Base-by-base conservation (phyloP, 2,113 vertebrate genomes). In the Melanotaenia duboulayi region DNA sequence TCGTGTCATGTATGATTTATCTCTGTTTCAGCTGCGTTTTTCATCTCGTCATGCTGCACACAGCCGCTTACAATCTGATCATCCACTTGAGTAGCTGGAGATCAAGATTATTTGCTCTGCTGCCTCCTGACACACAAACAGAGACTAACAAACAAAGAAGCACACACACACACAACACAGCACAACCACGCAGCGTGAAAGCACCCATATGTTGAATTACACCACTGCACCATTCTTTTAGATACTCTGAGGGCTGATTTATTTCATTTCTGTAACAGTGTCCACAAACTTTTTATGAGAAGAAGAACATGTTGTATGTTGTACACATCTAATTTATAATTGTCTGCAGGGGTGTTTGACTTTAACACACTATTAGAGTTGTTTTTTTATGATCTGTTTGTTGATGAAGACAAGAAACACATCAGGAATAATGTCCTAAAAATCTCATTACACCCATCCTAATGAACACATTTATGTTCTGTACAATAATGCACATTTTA, bases 1-100 rank as follows among this genome's bases (percentile, higher is more conserved):
- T 32, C 50, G 65, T 16, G 2, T 76, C 32, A 54, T 44, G 22
- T 8, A 58, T 67, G 50, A 62, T 78, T 67, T 39, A 72, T 69
- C 67, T 51, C 39, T 57, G 28, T 0, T 42, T 78, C 42, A 0
- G 50, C 24, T 24, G 19, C 22, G 28, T 35, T 42, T 63, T 57
- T 59, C n/a, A 55, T 65, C 73, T 58, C 35, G 0, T 62, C 52
- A 7, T 13, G 16, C 50, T n/a, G 59, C 55, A 13, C 55, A 57
- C 66, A 67, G 77, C 55, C 48, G 75, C 69, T 81, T 78, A 78
- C 77, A 71, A 67, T 69, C 22, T 54, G 8, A 71, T 76, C 63
- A 71, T 55, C 63, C 61, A 16, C 40, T 40, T 12, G 19, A 73
- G 71, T 16, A 52, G 63, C 70, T 62, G 59, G 35, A 39, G 64